phyloP scores from a whole-genome alignment of 2,888 invertebrate species.

The Notodonta ziczac region DNA sequence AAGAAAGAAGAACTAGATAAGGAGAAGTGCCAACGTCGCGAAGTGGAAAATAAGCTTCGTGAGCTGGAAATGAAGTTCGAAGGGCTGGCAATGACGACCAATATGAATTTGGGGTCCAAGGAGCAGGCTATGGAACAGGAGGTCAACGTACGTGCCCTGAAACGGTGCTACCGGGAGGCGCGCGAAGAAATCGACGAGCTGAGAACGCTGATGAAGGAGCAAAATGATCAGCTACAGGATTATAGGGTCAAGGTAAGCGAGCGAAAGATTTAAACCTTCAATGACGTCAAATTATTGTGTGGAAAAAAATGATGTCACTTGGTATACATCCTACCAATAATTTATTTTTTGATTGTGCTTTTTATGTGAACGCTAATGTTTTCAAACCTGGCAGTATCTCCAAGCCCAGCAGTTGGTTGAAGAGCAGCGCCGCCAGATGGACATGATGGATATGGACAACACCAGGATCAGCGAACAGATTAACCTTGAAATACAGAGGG shows the following conservation, averaged over 20 bases:
- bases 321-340: no score
- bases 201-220: slow-evolving; percentile 86
- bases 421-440: slow-evolving; percentile 88
- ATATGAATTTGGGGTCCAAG: slow-evolving; percentile 79
- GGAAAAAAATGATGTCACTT: no score
- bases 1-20: slow-evolving; percentile 85
- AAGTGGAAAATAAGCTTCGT: slow-evolving; percentile 67
- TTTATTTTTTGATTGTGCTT: no score
- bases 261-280: no score
- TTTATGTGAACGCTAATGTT: not conserved
- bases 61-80: slow-evolving; percentile 73
- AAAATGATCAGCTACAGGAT: slow-evolving; percentile 87
- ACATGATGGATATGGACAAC: slow-evolving; percentile 89
- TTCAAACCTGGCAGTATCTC: slow-evolving; percentile 67
- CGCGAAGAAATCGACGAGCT: slow-evolving; percentile 84
- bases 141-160: slow-evolving; percentile 67
- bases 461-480: slow-evolving; percentile 89
- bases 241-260: slow-evolving; percentile 86
- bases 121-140: slow-evolving; percentile 87
- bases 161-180: slow-evolving; percentile 86
- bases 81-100: slow-evolving; percentile 67
- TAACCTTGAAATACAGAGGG: slow-evolving; percentile 87
- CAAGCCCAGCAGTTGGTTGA: slow-evolving; percentile 89
- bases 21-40: slow-evolving; percentile 84
- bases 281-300: no score